A percentile compares a stretch with the other conserved stretches of the same genome.
phyloP scores from a whole-genome alignment of 2,888 invertebrate species.

The Melanostoma scalare region DNA sequence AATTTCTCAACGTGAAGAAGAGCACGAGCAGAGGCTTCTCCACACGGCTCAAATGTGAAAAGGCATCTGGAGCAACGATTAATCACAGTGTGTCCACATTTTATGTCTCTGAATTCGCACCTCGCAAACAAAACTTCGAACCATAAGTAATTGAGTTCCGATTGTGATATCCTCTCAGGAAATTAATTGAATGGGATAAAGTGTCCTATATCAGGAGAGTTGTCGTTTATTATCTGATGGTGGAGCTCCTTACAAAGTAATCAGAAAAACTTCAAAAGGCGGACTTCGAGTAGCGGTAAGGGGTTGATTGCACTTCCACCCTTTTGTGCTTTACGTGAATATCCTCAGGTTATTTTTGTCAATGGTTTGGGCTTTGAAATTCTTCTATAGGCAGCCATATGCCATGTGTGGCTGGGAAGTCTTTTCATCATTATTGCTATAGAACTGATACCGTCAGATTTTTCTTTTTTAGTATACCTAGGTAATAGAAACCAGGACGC shows the following conservation, averaged over 20 bases:
- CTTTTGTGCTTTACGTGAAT: slow-evolving; percentile 45
- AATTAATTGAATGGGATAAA: slow-evolving; percentile 73
- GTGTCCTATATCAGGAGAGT: slow-evolving; percentile 55
- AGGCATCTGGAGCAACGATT: slow-evolving; percentile 39
- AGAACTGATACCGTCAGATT: slow-evolving; percentile 46
- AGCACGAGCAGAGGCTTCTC: slow-evolving; percentile 16
- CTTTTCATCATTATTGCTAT: slow-evolving; percentile 10
- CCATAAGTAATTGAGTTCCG: slow-evolving; percentile 74
- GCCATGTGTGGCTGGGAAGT: slow-evolving; percentile 53
- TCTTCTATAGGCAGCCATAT: slow-evolving; percentile 61
- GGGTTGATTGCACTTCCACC: slow-evolving; percentile 59
- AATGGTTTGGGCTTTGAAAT: slow-evolving; percentile 37
- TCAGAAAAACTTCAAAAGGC: slow-evolving; percentile 67
- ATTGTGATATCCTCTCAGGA: slow-evolving; percentile 70
- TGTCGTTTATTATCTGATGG: slow-evolving; percentile 60
- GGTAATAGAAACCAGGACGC: slow-evolving; percentile 24
- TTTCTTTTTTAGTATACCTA: neutral
- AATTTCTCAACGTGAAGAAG: slow-evolving; percentile 29
- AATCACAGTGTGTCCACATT: slow-evolving; percentile 50
- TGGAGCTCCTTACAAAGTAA: slow-evolving; percentile 48
- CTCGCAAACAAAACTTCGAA: slow-evolving; percentile 38
- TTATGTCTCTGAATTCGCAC: slow-evolving; percentile 38
- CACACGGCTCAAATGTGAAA: slow-evolving; percentile 37
- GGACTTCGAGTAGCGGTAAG: slow-evolving; percentile 3
- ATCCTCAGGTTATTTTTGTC: slow-evolving; percentile 59